Evolutionary conservation across 2,113 vertebrate genomes (phyloP).

Genomic region (Nothobranchius furzeri): DNA sequence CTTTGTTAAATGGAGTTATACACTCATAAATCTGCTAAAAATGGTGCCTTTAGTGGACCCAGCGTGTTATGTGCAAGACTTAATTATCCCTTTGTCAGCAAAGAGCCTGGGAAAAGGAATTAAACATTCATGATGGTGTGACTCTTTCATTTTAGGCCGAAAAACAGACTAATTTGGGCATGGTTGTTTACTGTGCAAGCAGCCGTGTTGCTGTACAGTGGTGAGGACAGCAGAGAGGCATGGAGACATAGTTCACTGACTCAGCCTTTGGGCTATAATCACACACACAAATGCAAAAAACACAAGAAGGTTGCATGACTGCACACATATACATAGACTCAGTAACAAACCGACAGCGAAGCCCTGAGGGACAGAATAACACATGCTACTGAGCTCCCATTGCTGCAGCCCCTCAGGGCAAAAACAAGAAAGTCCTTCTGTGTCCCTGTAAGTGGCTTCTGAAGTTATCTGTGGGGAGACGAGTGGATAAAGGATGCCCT

Average conservation of each 20-base stretch:
- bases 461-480: conserved; percentile 45
- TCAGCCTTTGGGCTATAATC: conserved; percentile 29
- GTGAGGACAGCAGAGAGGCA: conserved; percentile 38
- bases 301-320: conserved; percentile 19
- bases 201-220: conserved; percentile 42
- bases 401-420: conserved; percentile 37
- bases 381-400: conserved; percentile 36
- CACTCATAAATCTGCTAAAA: conserved; percentile 46
- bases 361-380: conserved; percentile 35
- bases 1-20: conserved; percentile 31
- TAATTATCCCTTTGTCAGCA: conserved; percentile 67
- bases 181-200: conserved; percentile 53
- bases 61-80: conserved; percentile 44
- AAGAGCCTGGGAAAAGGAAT: conserved; percentile 53
- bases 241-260: conserved; percentile 40
- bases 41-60: conserved; percentile 41
- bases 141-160: conserved; percentile 53
- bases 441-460: conserved; percentile 43
- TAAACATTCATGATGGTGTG: conserved; percentile 63
- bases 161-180: conserved; percentile 54
- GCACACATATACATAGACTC: conserved; percentile 17
- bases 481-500: conserved; percentile 45
- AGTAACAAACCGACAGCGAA: conserved; percentile 23
- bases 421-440: conserved; percentile 49
- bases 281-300: not conserved